Evolutionary conservation across 30 jellyfish, hydroid and myxozoan genomes (phyloP), one percentile per base, ranked within the genome.

Genomic region (Aurelia sp.): DNA sequence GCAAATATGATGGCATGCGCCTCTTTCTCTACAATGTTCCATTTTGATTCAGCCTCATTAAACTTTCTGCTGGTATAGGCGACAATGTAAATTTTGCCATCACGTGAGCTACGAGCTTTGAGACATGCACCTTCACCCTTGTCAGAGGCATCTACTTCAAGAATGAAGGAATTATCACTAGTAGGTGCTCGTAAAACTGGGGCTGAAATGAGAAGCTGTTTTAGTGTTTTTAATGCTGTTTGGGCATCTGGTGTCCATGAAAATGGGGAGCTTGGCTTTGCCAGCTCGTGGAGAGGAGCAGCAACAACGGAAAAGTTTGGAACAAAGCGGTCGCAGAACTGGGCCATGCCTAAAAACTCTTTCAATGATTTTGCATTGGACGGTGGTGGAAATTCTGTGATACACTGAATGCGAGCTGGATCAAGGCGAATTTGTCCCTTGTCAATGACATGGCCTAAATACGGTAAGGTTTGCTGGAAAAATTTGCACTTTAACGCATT

Each of bases 121-220:
- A 76, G 87, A 35, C 62, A 57, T 59, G 77, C 87, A 21, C 87
- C 87, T 23, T 76, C 78, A 76, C 87, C 81, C 7, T 16, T 18
- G 60, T 51, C 76, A 0, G 87, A 59, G 3, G 87, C 87, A 62
- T 53, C 76, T 9, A 57, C 77, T 59, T 52, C 87, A 10, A 76
- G 77, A 23, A 76, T 76, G 77, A 74, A 74, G 8, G 30, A 76
- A 31, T 76, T 79, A 53, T 6, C 30, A 62, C 87, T 51, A 11
- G 76, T 76, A 62, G 87, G 82, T 4, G 87, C 62, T n/a, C 87
- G 81, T 55, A 52, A 76, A 76, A 76, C 87, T 19, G 87, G 82
- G 7, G 87, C 87, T 57, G 87, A 57, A 13, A 80, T 19, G 81
- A 76, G 48, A 37, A 37, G 48, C 48, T 3, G 48, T 6, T 37